Evolutionary conservation across 92 coral and sea anemone species (phyloP), one percentile per base, ranked within the genome.

Genomic region (Epizoanthus scotinus): DNA sequence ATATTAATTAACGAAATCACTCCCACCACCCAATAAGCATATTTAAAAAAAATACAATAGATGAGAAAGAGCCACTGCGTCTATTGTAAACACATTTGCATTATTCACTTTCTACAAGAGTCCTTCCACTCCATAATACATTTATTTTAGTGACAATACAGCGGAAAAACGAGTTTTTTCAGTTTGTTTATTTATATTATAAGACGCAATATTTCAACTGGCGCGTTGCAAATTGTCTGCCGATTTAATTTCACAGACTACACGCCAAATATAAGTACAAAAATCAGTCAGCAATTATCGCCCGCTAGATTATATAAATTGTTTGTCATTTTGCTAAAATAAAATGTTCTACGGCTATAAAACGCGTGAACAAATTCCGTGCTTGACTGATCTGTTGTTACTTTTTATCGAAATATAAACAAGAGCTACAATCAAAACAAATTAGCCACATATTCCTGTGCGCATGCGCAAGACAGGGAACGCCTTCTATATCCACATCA

Each of bases 381-480:
- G 52, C 40, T 55, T 25, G 31, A 8, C 10, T 42, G 38, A 55
- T 63, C 58, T 53, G 21, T 53, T 38, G 60, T 22, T 25, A 21
- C 19, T 58, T 27, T 20, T 10, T 20, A 29, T 75, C 21, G 79
- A 22, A 57, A 40, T 20, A 40, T 73, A 59, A 75, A 75, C 81
- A 75, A 75, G 42, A 47, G 44, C 31, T 50, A 49, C 63, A 52
- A 71, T 27, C 50, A 36, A 58, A 74, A 57, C 80, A 31, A 72
- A 47, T 53, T 17, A 53, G 34, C 19, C 38, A 31, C 55, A 6
- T 27, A n/a, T 52, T 47, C 66, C 34, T 2, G 2, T 24, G 79
- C 86, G 84, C 88, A 78, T 59, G 68, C 79, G 91, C 89, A 68
- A 75, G 64, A 83, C 58, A 47, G 83, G 91, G 79, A 29, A 88